These are phyloP conservation scores for Pteria penguin DNA, from an alignment of 2,888 invertebrate genomes.

Conservation along the genomic window DNA sequence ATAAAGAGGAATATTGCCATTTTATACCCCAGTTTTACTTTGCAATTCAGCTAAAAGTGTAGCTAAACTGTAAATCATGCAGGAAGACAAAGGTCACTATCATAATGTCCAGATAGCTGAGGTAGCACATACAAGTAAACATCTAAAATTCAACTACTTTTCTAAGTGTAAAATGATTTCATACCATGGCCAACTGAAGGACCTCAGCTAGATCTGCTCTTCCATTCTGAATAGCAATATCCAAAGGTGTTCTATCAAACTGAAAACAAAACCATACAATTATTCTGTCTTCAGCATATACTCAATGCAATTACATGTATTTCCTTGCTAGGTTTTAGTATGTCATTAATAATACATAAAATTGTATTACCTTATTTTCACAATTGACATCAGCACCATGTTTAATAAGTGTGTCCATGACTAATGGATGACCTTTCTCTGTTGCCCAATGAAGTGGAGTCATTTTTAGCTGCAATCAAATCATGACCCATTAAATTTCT, in stretches of 20 bases:
- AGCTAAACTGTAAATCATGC: too few relatives aligned
- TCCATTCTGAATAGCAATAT: conserved; percentile 83
- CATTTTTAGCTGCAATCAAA: conserved; percentile 86
- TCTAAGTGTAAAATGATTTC: too few relatives aligned
- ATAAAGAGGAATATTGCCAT: too few relatives aligned
- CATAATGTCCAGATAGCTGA: too few relatives aligned
- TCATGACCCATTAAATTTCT: too few relatives aligned
- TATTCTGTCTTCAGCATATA: not conserved
- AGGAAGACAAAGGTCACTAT: too few relatives aligned
- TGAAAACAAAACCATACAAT: conserved; percentile 53
- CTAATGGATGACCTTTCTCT: conserved; percentile 87
- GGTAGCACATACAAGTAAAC: too few relatives aligned
- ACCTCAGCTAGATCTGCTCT: conserved; percentile 79
- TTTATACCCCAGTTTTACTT: too few relatives aligned
- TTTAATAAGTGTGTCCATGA: conserved; percentile 86
- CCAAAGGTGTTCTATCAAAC: conserved; percentile 78
- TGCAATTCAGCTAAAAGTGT: too few relatives aligned
- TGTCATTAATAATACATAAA: not conserved
- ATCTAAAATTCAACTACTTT: too few relatives aligned
- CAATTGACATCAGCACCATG: conserved; percentile 87
- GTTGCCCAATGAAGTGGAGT: conserved; percentile 97
- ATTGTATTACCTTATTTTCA: conserved; percentile 85
- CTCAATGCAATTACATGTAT: not conserved
- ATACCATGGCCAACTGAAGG: conserved; percentile 70
- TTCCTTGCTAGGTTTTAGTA: not conserved